These are phyloP conservation scores for Diplodus sargus DNA, from an alignment of 2,797 vertebrate genomes.

Conservation along the genomic window DNA sequence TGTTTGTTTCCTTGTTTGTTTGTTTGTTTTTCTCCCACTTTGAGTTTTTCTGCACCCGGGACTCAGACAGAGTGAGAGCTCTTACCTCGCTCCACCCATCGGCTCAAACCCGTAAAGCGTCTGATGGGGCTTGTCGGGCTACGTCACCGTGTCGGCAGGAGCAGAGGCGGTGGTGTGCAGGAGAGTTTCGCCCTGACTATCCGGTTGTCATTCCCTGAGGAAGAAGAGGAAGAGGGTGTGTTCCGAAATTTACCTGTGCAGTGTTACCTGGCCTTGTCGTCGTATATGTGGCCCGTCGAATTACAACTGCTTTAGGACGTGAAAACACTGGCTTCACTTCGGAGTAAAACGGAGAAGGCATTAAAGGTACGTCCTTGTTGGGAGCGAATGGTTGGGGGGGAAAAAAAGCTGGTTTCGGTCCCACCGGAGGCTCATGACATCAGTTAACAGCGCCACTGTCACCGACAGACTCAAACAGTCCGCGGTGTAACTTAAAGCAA, in stretches of 20 bases:
- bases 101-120: constrained; percentile 22
- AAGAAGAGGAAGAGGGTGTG: constrained; percentile 73
- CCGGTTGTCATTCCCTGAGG: constrained; percentile 63
- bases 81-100: neutral
- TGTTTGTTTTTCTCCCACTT: neutral
- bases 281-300: constrained; percentile 35
- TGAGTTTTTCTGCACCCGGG: neutral
- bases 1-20: neutral
- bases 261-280: constrained; percentile 40
- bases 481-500: neutral
- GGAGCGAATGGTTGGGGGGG: constrained; percentile 19
- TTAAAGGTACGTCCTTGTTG: constrained; percentile 75
- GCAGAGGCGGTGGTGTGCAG: constrained; percentile 39
- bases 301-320: constrained; percentile 29
- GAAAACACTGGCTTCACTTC: constrained; percentile 75
- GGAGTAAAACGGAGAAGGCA: constrained; percentile 68
- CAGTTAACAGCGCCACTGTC: constrained; percentile 51
- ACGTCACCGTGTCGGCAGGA: constrained; percentile 71
- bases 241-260: constrained; percentile 74
- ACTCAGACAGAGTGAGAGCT: constrained; percentile 65
- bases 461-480: constrained; percentile 1
- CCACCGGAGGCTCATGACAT: constrained; percentile 14
- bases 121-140: constrained; percentile 57
- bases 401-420: constrained; percentile 43
- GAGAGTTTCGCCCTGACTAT: constrained; percentile 55